Conservation (phyloP, 2,797 vertebrate genomes). For the Gambelia wislizenii region DNA sequence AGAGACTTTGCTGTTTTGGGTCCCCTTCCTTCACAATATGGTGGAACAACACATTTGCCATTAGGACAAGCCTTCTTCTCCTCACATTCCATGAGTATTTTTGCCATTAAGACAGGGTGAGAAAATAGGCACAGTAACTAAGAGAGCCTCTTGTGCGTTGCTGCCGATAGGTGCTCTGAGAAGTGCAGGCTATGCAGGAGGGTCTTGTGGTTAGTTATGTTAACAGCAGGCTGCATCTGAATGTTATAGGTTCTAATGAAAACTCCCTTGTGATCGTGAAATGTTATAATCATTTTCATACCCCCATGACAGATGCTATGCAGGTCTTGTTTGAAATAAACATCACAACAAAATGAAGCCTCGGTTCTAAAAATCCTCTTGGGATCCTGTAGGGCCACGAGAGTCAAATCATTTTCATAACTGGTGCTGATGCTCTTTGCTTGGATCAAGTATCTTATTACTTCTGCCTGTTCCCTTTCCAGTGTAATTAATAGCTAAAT, state of each 20-base stretch:
- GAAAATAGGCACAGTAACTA: background rate
- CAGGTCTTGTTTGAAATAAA: constrained; percentile 11
- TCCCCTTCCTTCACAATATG: too few relatives aligned
- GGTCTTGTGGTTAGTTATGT: background rate
- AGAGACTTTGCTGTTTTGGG: too few relatives aligned
- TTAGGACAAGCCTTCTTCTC: too few relatives aligned
- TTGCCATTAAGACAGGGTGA: too few relatives aligned
- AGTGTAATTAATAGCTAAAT: constrained; percentile 60
- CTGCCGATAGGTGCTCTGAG: background rate
- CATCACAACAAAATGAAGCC: background rate
- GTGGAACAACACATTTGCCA: too few relatives aligned
- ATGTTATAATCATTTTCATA: background rate
- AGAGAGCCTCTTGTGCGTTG: background rate
- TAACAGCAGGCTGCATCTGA: background rate
- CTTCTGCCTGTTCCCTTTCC: constrained; percentile 46
- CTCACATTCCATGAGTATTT: too few relatives aligned
- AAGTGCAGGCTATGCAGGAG: background rate
- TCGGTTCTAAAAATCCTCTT: background rate
- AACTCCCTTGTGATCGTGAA: background rate
- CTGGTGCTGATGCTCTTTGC: constrained; percentile 15
- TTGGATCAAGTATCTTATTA: constrained; percentile 52
- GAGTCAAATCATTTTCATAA: constrained; percentile 34
- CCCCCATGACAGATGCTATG: background rate
- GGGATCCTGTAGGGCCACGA: background rate
- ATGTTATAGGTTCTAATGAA: background rate